A percentile compares a stretch with the other conserved stretches of the same genome.
phyloP scores from a whole-genome alignment of 2,113 vertebrate genomes.

The Urocolius indicus region DNA sequence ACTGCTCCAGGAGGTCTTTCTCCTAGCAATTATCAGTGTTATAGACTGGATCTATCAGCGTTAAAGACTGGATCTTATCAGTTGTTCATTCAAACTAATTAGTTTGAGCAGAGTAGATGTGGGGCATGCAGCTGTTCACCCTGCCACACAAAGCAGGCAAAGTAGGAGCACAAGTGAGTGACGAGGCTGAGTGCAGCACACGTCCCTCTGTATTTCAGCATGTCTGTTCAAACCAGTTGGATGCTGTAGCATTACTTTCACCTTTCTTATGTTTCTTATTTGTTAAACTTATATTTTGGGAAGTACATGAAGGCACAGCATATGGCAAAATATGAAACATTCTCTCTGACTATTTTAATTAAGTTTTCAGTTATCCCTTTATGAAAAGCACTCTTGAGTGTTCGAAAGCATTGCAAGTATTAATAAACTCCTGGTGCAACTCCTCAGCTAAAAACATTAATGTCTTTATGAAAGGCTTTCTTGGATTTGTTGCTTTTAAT shows the following conservation, averaged over 20 bases:
- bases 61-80: neutral
- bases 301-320: conserved; percentile 53
- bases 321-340: conserved; percentile 59
- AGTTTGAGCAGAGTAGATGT: neutral
- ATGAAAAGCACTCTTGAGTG: neutral
- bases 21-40: neutral
- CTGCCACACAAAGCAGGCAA: neutral
- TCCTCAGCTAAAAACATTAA: neutral
- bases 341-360: conserved; percentile 46
- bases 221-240: neutral
- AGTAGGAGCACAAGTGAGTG: neutral
- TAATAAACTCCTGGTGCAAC: conserved; percentile 5
- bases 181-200: neutral
- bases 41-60: neutral
- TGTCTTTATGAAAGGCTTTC: neutral
- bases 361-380: conserved; percentile 27
- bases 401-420: conserved; percentile 33
- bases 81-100: neutral
- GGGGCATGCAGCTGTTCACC: neutral
- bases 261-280: conserved; percentile 52
- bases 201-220: neutral
- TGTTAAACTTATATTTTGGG: conserved; percentile 52
- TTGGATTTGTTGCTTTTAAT: neutral
- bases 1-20: neutral
- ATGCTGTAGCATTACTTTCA: conserved; percentile 34